Percentiles rank a stretch among this genome's conserved stretches.
Evolutionary conservation across 2,113 vertebrate species (phyloP).

Genomic region (Pelusios castaneus): DNA sequence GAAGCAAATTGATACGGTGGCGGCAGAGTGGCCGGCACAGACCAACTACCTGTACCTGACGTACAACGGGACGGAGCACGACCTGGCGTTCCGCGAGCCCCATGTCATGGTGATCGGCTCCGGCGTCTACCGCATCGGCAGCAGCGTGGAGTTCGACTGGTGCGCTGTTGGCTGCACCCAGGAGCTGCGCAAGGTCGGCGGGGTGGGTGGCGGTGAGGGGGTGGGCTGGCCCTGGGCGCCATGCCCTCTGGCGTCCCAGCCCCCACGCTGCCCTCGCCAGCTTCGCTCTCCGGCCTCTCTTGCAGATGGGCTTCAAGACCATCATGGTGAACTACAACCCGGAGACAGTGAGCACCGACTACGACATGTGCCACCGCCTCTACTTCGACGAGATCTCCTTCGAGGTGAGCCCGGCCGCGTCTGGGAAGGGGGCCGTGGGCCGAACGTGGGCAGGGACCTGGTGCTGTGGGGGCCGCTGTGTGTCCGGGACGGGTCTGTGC

Average conservation of each 20-base stretch:
- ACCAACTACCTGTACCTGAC: slow-evolving; percentile 98
- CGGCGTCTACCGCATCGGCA: slow-evolving; percentile 96
- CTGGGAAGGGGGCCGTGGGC: neutral
- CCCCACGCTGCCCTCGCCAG: accelerated
- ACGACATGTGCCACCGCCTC: slow-evolving; percentile 97
- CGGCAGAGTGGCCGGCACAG: slow-evolving; percentile 93
- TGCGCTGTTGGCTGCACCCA: slow-evolving; percentile 96
- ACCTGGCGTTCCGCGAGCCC: slow-evolving; percentile 85
- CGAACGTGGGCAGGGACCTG: too few species aligned
- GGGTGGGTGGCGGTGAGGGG: too few species aligned
- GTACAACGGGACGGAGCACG: slow-evolving; percentile 87
- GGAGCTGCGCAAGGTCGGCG: slow-evolving; percentile 90
- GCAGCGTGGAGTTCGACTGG: slow-evolving; percentile 98
- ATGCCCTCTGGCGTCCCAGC: accelerated
- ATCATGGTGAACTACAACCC: slow-evolving; percentile 99
- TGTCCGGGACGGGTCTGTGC: too few species aligned
- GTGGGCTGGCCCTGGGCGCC: neutral
- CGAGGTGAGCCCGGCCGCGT: slow-evolving; percentile 80
- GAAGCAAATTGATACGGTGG: slow-evolving; percentile 98
- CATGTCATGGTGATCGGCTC: slow-evolving; percentile 97
- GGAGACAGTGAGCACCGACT: slow-evolving; percentile 97
- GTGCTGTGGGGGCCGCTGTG: too few species aligned
- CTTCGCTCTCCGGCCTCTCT: accelerated
- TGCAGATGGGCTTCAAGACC: slow-evolving; percentile 95
- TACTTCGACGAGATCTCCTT: slow-evolving; percentile 99